A percentile compares a stretch with the other conserved stretches of the same genome.
Evolutionary conservation across 2,797 vertebrate species (phyloP).

Genomic region (Hephaestus fuliginosus): DNA sequence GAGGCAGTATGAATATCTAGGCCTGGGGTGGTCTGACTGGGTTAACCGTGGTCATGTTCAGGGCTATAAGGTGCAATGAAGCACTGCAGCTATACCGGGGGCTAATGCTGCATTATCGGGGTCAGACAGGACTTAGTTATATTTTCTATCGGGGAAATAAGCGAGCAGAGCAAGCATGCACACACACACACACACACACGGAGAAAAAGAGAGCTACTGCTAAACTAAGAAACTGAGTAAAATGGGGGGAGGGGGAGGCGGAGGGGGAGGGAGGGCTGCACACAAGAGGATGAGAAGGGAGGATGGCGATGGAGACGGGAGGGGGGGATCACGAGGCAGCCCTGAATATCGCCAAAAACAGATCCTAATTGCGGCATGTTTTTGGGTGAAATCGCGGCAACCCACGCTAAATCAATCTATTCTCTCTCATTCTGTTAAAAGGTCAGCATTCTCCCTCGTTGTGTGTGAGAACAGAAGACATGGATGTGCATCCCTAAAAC

Average conservation of each 20-base stretch:
- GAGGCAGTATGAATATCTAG: slow-evolving; percentile 3
- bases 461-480: slow-evolving; percentile 60
- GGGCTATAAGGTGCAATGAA: slow-evolving; percentile 26
- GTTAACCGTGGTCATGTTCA: slow-evolving; percentile 34
- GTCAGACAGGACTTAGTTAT: slow-evolving; percentile 45
- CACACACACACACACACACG: neutral
- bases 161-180: slow-evolving; percentile 22
- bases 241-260: slow-evolving; percentile 17
- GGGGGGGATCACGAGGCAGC: slow-evolving; percentile 66
- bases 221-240: slow-evolving; percentile 56
- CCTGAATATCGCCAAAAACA: slow-evolving; percentile 73
- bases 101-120: slow-evolving; percentile 54
- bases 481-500: slow-evolving; percentile 68
- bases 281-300: slow-evolving; percentile 46
- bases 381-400: slow-evolving; percentile 60
- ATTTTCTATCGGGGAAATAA: slow-evolving; percentile 43
- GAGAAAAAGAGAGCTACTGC: slow-evolving; percentile 31
- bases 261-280: slow-evolving; percentile 44
- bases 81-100: slow-evolving; percentile 14
- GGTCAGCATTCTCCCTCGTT: slow-evolving; percentile 64
- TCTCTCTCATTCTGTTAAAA: slow-evolving; percentile 66
- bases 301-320: slow-evolving; percentile 28
- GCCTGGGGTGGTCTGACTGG: slow-evolving; percentile 21
- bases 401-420: slow-evolving; percentile 68
- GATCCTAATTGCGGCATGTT: slow-evolving; percentile 72